Conservation (phyloP, 1,140 invertebrate species). For the Papilio machaon region DNA sequence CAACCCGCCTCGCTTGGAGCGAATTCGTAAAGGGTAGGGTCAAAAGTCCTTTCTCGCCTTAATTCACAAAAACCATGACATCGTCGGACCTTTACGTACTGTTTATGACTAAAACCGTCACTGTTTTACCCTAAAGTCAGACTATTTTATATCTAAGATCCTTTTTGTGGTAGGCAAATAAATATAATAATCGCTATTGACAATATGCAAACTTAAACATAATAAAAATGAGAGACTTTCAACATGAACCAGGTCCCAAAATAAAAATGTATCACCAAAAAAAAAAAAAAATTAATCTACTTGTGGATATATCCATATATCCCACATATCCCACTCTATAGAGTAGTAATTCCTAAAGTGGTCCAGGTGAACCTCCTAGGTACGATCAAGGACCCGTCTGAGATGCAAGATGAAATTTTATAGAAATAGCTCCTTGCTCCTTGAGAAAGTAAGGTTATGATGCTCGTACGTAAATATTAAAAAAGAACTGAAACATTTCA, state of each 20-base stretch:
- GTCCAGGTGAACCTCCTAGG: too few relatives aligned
- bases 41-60: conserved; percentile 55
- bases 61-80: conserved; percentile 62
- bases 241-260: too few relatives aligned
- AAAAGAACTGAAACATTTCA: not conserved
- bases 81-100: conserved; percentile 62
- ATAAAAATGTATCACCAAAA: too few relatives aligned
- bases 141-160: conserved; percentile 44
- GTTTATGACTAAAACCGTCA: conserved; percentile 59
- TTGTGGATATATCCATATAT: too few relatives aligned
- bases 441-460: not conserved
- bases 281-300: too few relatives aligned
- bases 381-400: too few relatives aligned
- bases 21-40: conserved; percentile 51
- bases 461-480: conserved; percentile 43
- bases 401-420: not conserved
- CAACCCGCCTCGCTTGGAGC: conserved; percentile 39
- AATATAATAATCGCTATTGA: not conserved
- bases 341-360: too few relatives aligned
- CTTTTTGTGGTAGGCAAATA: not conserved
- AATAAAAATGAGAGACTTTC: too few relatives aligned
- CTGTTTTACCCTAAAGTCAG: conserved; percentile 57
- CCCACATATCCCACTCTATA: too few relatives aligned
- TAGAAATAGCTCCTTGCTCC: not conserved
- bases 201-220: too few relatives aligned